Evolutionary conservation across 1,140 invertebrate species (phyloP), one percentile per base, ranked within the genome.

Genomic region (Mercenaria mercenaria): DNA sequence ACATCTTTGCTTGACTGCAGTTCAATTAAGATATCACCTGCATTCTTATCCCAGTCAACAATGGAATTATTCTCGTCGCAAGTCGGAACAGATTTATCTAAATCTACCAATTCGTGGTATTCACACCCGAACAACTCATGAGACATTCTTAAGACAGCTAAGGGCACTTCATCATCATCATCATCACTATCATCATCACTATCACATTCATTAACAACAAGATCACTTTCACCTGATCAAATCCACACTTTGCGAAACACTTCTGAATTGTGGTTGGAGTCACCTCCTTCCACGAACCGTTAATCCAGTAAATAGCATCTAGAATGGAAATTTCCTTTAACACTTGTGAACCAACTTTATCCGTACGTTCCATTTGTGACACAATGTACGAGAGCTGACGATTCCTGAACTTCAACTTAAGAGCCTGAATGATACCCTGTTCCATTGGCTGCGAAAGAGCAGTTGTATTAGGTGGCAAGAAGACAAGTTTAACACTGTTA

Each of bases 181-280:
- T 34, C 20, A 81, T 59, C 50, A 79, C 47, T 41, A 29, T 34
- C 47, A 6, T 20, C 43, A 47, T 11, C 8, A 26, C 13, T n/a
- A 10, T 67, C 64, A 67, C 8, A 32, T 34, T 67, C 64, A 32
- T 67, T 20, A 32, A 23, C 29, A 67, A n/a, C 15, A 13, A 32
- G 20, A 8, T 32, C 34, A 11, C 64, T 32, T 11, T 56, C 32
- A 56, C 50, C n/a, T 34, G n/a, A 34, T 3, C 32, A 29, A 89
- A 89, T 8, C 77, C 88, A 43, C 47, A 56, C 23, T 82, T 89
- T 15, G 6, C 34, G 41, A 89, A 89, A 56, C 88, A 89, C 56
- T 89, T 89, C 13, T 34, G n/a, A 3, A 83, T 89, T 15, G 88
- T 89, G 13, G 47, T 29, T 41, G 20, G 32, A 15, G 82, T 50